These are phyloP conservation scores for Metalampra italica DNA, from an alignment of 2,888 invertebrate species.

Conservation along the genomic window DNA sequence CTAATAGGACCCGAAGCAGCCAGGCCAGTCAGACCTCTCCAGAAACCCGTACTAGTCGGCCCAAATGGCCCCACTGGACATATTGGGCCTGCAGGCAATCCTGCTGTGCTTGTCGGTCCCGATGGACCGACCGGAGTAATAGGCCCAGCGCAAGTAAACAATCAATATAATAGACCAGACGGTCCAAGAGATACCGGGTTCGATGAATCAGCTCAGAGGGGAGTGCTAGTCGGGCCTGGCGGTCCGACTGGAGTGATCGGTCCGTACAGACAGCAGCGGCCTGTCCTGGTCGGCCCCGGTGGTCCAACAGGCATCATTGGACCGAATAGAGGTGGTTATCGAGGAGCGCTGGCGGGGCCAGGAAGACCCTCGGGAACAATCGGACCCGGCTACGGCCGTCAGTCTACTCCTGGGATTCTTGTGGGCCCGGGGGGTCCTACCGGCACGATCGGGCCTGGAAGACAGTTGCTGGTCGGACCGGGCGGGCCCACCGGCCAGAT, in stretches of 20 bases:
- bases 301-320: constrained; percentile 72
- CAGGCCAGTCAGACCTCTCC: not conserved
- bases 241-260: constrained; percentile 59
- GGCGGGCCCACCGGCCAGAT: constrained; percentile 61
- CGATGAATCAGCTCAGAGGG: constrained; percentile 16
- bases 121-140: constrained; percentile 37
- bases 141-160: constrained; percentile 13
- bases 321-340: constrained; percentile 16
- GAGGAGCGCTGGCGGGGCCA: constrained; percentile 39
- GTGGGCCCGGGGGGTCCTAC: constrained; percentile 68
- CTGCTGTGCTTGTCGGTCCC: constrained; percentile 57
- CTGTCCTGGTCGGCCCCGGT: constrained; percentile 55
- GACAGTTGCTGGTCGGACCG: constrained; percentile 70
- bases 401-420: constrained; percentile 32
- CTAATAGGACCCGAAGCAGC: too few relatives aligned
- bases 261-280: constrained; percentile 19
- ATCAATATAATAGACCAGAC: constrained; percentile 8
- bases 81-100: constrained; percentile 13
- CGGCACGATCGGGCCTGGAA: constrained; percentile 39
- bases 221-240: constrained; percentile 46
- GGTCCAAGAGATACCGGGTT: constrained; percentile 6
- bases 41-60: constrained; percentile 17
- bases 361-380: constrained; percentile 68
- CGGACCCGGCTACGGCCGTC: constrained; percentile 25
- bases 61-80: constrained; percentile 26